These are phyloP conservation scores for Lacerta bilineata DNA, from an alignment of 2,797 vertebrate genomes.

Conservation along the genomic window DNA sequence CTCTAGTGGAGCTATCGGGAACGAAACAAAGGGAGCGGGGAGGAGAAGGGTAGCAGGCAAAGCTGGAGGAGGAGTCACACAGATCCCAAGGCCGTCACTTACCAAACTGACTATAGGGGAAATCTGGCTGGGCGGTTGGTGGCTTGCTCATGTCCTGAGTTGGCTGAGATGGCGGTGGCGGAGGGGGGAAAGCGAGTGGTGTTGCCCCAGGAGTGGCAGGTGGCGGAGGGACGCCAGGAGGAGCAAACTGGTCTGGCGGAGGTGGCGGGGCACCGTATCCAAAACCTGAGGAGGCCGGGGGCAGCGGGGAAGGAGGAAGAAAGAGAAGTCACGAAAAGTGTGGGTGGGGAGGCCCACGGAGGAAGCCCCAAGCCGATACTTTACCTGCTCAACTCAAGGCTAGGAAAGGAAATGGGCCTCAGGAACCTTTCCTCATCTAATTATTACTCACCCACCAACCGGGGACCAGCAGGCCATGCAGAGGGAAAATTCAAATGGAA, in stretches of 20 bases:
- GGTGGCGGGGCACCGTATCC: conserved; percentile 94
- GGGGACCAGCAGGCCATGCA: not conserved
- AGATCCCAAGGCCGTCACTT: conserved; percentile 76
- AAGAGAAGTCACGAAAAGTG: not conserved
- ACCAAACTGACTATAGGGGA: conserved; percentile 98
- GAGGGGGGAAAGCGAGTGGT: conserved; percentile 92
- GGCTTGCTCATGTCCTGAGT: conserved; percentile 99
- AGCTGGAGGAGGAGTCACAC: no score
- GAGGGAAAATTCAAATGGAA: not conserved
- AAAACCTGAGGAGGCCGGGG: conserved; percentile 84
- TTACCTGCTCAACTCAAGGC: not conserved
- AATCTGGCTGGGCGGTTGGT: conserved; percentile 94
- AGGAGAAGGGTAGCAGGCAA: not conserved
- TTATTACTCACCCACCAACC: not conserved
- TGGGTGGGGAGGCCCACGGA: not conserved
- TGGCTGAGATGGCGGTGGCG: conserved; percentile 92
- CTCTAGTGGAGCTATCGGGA: not conserved
- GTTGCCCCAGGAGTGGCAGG: conserved; percentile 93
- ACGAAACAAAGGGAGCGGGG: conserved; percentile 5
- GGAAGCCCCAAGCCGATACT: not conserved
- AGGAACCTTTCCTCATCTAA: not conserved
- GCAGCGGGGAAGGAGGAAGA: not conserved
- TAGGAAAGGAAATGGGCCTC: no score
- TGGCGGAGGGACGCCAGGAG: conserved; percentile 93
- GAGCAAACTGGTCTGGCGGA: conserved; percentile 94